A percentile compares a stretch with the other conserved stretches of the same genome.
Conservation (phyloP, 2,797 vertebrate genomes). For the Karalla daura region DNA sequence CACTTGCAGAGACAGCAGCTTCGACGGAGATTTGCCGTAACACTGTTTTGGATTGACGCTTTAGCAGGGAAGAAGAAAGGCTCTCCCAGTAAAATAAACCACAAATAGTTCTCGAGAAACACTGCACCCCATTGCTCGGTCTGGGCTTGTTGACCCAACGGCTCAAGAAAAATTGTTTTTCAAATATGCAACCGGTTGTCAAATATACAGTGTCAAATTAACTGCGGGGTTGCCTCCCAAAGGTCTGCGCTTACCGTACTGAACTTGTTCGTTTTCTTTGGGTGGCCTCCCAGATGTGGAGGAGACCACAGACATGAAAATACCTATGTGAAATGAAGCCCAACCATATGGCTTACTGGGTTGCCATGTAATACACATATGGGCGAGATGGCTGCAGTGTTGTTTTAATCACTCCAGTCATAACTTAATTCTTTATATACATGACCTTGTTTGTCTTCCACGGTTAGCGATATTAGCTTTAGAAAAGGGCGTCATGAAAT, state of each 20-base stretch:
- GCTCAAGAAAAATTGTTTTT: conserved; percentile 73
- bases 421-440: conserved; percentile 3
- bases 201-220: conserved; percentile 73
- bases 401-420: conserved; percentile 21
- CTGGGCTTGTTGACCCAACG: conserved; percentile 71
- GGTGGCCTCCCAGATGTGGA: conserved; percentile 64
- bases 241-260: conserved; percentile 42
- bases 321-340: conserved; percentile 52
- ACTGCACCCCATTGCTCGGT: conserved; percentile 40
- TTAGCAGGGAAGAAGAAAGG: conserved; percentile 29
- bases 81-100: conserved; percentile 71
- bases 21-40: conserved; percentile 23
- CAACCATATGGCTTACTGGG: conserved; percentile 9
- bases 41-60: conserved; percentile 23
- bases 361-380: conserved; percentile 6
- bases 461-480: neutral
- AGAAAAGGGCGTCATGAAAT: conserved; percentile 15
- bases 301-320: conserved; percentile 68
- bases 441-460: conserved; percentile 10
- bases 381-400: conserved; percentile 1
- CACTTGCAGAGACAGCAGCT: conserved; percentile 23
- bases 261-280: conserved; percentile 71
- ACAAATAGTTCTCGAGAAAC: conserved; percentile 55
- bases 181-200: conserved; percentile 70
- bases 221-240: conserved; percentile 58